Base-by-base conservation (phyloP, 2,797 vertebrate genomes). In the Rhinoraja longicauda region DNA sequence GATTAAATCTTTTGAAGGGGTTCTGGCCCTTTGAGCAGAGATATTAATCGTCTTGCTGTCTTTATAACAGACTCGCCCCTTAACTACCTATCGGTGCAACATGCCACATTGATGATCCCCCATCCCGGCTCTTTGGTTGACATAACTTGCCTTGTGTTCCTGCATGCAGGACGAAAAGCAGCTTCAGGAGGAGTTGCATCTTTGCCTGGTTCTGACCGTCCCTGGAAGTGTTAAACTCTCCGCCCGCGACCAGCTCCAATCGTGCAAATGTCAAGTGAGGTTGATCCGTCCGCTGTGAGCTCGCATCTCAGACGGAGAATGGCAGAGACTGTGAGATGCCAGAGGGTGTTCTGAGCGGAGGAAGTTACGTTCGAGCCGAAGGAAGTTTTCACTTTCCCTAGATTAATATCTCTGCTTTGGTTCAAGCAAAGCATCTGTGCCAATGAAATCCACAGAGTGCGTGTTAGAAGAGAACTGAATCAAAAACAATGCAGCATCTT, bases 331-430 rank as follows among this genome's bases (percentile, higher is more conserved):
- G 88, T 3, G 39, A 73, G 91, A 53, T 73, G 36, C 90, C 90
- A 91, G 70, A 36, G 36, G 1, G 15, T 92, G 45, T 29, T 6
- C 36, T 26, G 6, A 17, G 53, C 39, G 70, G 72, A 92, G 90
- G 90, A 92, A 92, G 90, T 92, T 92, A n/a, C 90, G 90, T 92
- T 39, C 39, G 21, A 75, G 72, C 36, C 15, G 64, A 92, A 75
- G 26, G 39, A 12, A 21, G n/a, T 4, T 72, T 45, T 72, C 32
- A 15, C 39, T 90, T 45, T 29, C 36, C 0, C 39, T 26, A 45
- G 0, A 29, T 4, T 45, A 21, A 24, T 19, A 0, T 62, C 36
- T 36, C 62, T 36, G n/a, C n/a, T 7, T 21, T 53, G n/a, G 29
- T 36, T 32, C n/a, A 7, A 88, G 1, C 32, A 77, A 29, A 21